Evolutionary conservation across 2,113 vertebrate genomes (phyloP).

Genomic region (Trachemys scripta): DNA sequence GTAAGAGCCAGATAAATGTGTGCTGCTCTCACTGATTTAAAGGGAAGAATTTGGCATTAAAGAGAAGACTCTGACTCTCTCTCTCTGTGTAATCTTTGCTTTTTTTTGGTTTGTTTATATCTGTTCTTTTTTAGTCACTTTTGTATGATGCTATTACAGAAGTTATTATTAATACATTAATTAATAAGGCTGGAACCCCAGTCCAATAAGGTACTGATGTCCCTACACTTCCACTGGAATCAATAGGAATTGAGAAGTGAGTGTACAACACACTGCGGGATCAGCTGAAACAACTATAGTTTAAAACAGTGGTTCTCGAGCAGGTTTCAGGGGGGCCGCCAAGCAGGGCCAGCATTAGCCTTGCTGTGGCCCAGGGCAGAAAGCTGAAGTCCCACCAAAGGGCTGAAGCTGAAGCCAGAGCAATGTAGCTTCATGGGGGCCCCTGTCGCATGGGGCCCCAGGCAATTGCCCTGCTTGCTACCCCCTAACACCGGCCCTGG

Average conservation of each 20-base stretch:
- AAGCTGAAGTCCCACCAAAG: too few relatives aligned
- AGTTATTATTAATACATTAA: not conserved
- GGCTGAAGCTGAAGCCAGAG: too few relatives aligned
- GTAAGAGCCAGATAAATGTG: not conserved
- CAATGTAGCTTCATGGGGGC: too few relatives aligned
- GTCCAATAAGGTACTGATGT: not conserved
- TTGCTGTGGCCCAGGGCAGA: too few relatives aligned
- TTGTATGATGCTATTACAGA: fast-evolving
- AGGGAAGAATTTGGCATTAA: not conserved
- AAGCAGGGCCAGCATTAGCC: too few relatives aligned
- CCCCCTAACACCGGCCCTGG: too few relatives aligned
- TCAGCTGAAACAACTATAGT: not conserved
- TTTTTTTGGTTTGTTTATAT: not conserved
- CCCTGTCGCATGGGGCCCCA: too few relatives aligned
- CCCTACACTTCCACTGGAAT: not conserved
- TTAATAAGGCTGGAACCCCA: not conserved
- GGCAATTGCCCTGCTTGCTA: too few relatives aligned
- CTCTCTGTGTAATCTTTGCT: not conserved
- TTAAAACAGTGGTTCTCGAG: too few relatives aligned
- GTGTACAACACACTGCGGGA: not conserved
- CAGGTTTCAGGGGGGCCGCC: too few relatives aligned
- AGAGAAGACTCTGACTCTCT: not conserved
- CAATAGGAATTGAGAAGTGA: fast-evolving
- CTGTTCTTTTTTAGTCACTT: not conserved
- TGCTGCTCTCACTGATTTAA: not conserved